Evolutionary conservation across 2,888 invertebrate genomes (phyloP).

Genomic region (Selenia dentaria): DNA sequence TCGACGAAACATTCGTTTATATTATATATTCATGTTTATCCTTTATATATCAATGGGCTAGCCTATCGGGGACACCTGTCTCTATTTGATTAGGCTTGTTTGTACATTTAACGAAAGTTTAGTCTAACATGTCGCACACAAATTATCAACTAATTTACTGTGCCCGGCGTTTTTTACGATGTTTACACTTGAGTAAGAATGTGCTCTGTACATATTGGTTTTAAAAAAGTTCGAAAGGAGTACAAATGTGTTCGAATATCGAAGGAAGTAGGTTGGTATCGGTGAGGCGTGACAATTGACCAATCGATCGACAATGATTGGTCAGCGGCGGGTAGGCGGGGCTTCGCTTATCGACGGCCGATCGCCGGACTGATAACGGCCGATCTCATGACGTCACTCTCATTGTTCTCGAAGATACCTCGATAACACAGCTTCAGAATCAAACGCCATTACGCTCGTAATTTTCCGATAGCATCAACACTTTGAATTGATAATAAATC

Average conservation of each 20-base stretch:
- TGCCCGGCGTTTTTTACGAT: constrained; percentile 61
- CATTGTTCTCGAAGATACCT: constrained; percentile 31
- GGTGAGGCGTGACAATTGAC: constrained; percentile 53
- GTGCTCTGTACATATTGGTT: constrained; percentile 5
- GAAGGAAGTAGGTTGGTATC: constrained; percentile 10
- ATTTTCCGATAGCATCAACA: constrained; percentile 24
- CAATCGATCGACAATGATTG: constrained; percentile 69
- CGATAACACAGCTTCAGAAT: constrained; percentile 7
- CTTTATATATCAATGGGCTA: constrained; percentile 72
- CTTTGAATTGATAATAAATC: constrained; percentile 23
- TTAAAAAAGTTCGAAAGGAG: constrained; percentile 1
- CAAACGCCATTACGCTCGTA: constrained; percentile 17
- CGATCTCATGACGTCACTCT: constrained; percentile 46
- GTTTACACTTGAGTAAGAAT: constrained; percentile 54
- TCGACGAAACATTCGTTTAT: constrained; percentile 56
- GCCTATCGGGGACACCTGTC: constrained; percentile 75
- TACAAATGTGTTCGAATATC: constrained; percentile 1
- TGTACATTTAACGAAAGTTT: constrained; percentile 80
- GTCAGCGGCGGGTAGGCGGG: constrained; percentile 69
- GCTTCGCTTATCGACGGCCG: constrained; percentile 54
- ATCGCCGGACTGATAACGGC: constrained; percentile 52
- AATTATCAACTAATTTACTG: constrained; percentile 79
- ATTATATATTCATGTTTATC: constrained; percentile 49
- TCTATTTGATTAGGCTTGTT: constrained; percentile 81
- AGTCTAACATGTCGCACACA: constrained; percentile 70